Base-by-base conservation (phyloP, 2,113 vertebrate genomes). In the Haliaeetus leucogaster region DNA sequence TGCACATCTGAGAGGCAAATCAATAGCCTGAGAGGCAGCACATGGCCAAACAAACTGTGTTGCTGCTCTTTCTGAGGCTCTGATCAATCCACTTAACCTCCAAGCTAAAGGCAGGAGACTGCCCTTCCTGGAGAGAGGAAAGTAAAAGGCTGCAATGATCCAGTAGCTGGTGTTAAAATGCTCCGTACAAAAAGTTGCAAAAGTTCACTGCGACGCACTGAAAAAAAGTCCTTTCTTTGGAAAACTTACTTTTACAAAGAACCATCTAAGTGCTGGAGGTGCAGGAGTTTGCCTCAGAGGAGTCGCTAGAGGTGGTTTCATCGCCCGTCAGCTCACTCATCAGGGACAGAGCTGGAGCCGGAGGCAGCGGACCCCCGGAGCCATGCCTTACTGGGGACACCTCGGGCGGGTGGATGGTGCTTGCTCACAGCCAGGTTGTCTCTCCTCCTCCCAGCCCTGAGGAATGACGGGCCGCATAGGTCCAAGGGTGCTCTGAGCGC, bases 361-460 rank as follows among this genome's bases (percentile, higher is more conserved):
- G 34, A 53, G 59, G 26, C 50, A 61, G 53, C 59, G 27, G n/a
- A 14, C 6, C 8, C 26, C n/a, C 0, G 0, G 43, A 16, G 42
- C 42, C 16, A 9, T 1, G 5, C 6, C 3, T 15, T 13, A 14
- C 22, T 16, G 22, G 21, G 19, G 27, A 20, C 25, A 23, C 36
- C 52, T 20, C 0, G 1, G n/a, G 40, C 0, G 0, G 36, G 15
- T 1, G 3, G 81, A 7, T 3, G 9, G 40, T 1, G 1, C 32
- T 50, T 20, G 34, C 27, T 76, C 30, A 22, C 26, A 32, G 42
- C 6, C 2, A 1, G 2, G 13, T 34, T 66, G 17, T 40, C 21
- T 22, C n/a, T n/a, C 29, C 10, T 61, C 32, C 76, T 48, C n/a
- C n/a, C 45, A 55, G 42, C 3, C 38, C 1, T 0, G 32, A 48